phyloP scores from a whole-genome alignment of 2,888 invertebrate genomes.

The Theodoxus fluviatilis region DNA sequence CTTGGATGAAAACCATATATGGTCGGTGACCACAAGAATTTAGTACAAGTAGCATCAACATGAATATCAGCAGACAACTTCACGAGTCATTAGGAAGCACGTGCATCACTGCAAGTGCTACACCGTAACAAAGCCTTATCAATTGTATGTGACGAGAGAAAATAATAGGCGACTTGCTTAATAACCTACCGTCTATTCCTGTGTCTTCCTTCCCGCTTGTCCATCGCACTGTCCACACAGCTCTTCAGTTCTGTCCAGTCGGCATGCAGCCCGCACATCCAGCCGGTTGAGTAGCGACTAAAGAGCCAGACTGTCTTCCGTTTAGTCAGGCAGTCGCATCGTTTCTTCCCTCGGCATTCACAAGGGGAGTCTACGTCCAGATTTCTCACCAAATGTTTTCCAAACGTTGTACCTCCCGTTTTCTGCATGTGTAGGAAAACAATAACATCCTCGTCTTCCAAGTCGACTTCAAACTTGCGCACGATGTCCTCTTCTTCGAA shows the following conservation, averaged over 20 bases:
- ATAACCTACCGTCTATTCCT: conserved; percentile 72
- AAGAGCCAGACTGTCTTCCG: conserved; percentile 79
- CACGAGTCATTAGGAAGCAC: no score
- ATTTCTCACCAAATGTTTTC: conserved; percentile 93
- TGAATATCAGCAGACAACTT: no score
- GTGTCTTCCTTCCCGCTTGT: conserved; percentile 85
- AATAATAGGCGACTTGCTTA: not conserved
- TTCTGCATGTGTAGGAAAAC: conserved; percentile 99
- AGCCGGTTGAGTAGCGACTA: conserved; percentile 64
- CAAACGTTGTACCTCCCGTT: conserved; percentile 97
- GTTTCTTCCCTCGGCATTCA: conserved; percentile 85
- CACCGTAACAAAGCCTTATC: no score
- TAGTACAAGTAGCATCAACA: no score
- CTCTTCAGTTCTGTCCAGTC: conserved; percentile 90
- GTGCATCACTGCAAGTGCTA: no score
- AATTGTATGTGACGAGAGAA: not conserved
- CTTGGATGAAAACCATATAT: no score
- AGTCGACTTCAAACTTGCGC: no score
- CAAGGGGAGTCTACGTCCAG: conserved; percentile 91
- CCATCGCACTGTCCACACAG: conserved; percentile 79
- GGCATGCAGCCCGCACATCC: conserved; percentile 89
- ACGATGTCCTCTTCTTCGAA: no score
- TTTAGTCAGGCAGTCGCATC: conserved; percentile 52
- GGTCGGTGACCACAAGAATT: no score
- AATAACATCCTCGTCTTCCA: conserved; percentile 89